phyloP scores from a whole-genome alignment of 2,797 vertebrate species.

The Myotis findleyi region DNA sequence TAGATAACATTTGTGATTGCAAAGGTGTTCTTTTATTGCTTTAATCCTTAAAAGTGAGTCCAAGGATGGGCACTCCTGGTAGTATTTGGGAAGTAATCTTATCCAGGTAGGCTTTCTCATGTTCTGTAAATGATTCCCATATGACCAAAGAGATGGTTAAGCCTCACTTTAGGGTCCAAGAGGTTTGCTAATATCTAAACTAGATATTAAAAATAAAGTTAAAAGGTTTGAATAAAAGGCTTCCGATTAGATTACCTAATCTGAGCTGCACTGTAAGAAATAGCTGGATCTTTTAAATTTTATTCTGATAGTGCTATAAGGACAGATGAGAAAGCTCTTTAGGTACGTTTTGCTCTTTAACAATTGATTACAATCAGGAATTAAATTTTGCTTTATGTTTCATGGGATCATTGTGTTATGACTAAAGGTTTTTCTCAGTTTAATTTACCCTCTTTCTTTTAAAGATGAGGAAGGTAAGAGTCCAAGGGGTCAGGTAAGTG shows the following conservation, averaged over 20 bases:
- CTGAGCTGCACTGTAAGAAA: not conserved
- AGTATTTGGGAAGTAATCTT: not conserved
- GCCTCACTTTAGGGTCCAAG: not conserved
- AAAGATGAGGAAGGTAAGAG: not conserved
- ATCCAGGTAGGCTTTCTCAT: not conserved
- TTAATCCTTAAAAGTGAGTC: not conserved
- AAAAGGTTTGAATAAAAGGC: not conserved
- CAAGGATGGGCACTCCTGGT: not conserved
- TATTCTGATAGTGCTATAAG: not conserved
- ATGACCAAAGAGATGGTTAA: not conserved
- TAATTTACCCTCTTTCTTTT: not conserved
- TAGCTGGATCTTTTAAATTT: not conserved
- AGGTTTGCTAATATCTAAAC: not conserved
- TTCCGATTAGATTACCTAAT: not conserved
- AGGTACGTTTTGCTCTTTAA: not conserved
- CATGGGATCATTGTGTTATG: not conserved
- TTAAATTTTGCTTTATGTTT: conserved; percentile 33
- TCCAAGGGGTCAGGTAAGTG: not conserved
- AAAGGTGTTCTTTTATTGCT: not conserved
- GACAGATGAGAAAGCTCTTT: not conserved
- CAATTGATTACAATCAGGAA: not conserved
- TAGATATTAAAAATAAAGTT: not conserved
- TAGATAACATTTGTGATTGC: not conserved
- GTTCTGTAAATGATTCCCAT: not conserved
- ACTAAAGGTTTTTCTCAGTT: not conserved